Conservation (phyloP, 2,888 invertebrate species). For the Brachyptera putata region DNA sequence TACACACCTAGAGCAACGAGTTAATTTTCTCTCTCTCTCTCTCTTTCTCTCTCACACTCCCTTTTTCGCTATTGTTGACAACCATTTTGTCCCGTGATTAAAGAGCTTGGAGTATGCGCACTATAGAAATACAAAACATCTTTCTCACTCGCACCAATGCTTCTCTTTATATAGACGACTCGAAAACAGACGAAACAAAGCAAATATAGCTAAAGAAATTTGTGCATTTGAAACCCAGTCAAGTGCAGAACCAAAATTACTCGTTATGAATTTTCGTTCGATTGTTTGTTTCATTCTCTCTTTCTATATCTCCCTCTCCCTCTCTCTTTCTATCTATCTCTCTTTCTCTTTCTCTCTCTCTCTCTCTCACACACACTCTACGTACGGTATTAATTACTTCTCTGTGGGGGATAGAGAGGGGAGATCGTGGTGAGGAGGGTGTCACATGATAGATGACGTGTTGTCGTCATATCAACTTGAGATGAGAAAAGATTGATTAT, state of each 20-base stretch:
- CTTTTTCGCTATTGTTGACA: slow-evolving; percentile 23
- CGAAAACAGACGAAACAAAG: neutral
- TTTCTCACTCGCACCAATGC: neutral
- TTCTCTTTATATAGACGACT: neutral
- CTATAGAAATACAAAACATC: neutral
- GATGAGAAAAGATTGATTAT: too few species aligned
- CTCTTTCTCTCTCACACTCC: neutral
- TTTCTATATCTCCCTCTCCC: too few species aligned
- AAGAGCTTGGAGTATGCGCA: slow-evolving; percentile 21
- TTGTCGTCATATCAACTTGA: neutral
- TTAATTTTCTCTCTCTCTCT: slow-evolving; percentile 8
- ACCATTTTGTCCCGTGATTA: slow-evolving; percentile 31
- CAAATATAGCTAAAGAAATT: slow-evolving; percentile 27
- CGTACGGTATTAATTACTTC: slow-evolving; percentile 31
- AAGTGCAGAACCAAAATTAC: slow-evolving; percentile 33
- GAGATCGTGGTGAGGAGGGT: slow-evolving; percentile 1
- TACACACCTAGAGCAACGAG: too few species aligned
- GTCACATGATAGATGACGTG: too few species aligned
- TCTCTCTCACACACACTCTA: too few species aligned
- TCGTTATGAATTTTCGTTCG: slow-evolving; percentile 32
- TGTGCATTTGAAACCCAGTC: slow-evolving; percentile 32
- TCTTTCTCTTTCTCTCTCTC: too few species aligned
- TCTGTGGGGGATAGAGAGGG: slow-evolving; percentile 7
- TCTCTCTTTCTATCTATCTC: too few species aligned
- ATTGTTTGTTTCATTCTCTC: slow-evolving; percentile 24